Base-by-base conservation (phyloP, 2,113 vertebrate genomes). In the Halcyon malimbica region DNA sequence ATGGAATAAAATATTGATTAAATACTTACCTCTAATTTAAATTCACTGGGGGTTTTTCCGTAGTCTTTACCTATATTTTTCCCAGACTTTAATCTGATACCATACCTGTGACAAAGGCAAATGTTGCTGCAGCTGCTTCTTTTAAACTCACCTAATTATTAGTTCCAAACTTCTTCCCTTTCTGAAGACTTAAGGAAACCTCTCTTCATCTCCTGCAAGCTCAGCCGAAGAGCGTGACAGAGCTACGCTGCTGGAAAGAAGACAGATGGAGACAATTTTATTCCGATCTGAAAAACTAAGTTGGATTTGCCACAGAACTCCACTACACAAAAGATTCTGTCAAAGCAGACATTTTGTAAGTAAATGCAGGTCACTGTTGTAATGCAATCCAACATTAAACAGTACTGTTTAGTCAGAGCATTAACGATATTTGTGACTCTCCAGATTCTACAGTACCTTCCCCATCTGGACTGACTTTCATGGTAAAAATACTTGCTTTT, bases 131-230 rank as follows among this genome's bases (percentile, higher is more conserved):
- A 59, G 21, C 10, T 68, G 11, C 26, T 20, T 74, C 42, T 53
- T 74, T 54, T 48, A 41, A 87, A 96, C 95, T 93, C 64, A 96
- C 92, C 93, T 81, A 46, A 41, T 91, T 57, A 82, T 37, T 64
- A 60, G 17, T 63, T 74, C 54, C 63, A 74, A 64, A 68, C 9
- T 65, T 35, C 46, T 71, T 60, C 33, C 31, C 21, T 85, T 76
- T 87, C 44, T 73, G 74, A 81, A 89, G 59, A 11, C 5, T 79
- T 59, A 79, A 1, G 17, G 63, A 83, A 74, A 8, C 16, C 17
- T 79, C 51, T 83, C 76, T 83, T 20, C 78, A 78, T 56, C 46
- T 69, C 25, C 57, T 59, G 48, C 44, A 56, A 50, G 26, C 26
- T 68, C 77, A 79, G 74, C 5, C 0, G 2, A 79, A 21, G 75